Percentiles rank a stretch among this genome's conserved stretches.
phyloP scores from a whole-genome alignment of 2,888 invertebrate genomes.

The Himalopsyche japonica region DNA sequence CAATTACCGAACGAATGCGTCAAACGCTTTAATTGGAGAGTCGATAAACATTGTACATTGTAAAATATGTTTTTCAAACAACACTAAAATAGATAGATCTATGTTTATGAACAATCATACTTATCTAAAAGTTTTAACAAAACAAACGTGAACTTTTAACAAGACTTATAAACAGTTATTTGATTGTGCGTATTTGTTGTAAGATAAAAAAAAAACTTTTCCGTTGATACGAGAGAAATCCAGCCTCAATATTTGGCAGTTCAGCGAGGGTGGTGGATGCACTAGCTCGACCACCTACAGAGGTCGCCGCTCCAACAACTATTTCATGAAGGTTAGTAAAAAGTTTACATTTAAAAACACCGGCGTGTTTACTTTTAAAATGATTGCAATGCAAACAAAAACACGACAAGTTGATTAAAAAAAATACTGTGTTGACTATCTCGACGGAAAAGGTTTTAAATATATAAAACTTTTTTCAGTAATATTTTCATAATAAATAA shows the following conservation, averaged over 20 bases:
- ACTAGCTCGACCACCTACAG: slow-evolving; percentile 16
- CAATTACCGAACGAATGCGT: slow-evolving; percentile 6
- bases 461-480: no score
- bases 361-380: no score
- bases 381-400: no score
- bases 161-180: not conserved
- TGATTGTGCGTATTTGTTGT: not conserved
- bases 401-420: no score
- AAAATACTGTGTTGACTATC: no score
- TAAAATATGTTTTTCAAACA: slow-evolving; percentile 13
- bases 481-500: no score
- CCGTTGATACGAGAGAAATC: not conserved
- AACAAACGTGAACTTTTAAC: not conserved
- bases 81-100: not conserved
- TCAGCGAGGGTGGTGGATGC: slow-evolving; percentile 23
- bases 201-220: not conserved
- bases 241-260: slow-evolving; percentile 32
- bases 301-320: slow-evolving; percentile 18
- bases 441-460: no score
- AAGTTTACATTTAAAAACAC: no score
- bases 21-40: slow-evolving; percentile 6
- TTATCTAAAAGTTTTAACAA: not conserved
- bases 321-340: slow-evolving; percentile 35
- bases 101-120: not conserved
- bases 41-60: slow-evolving; percentile 17